phyloP scores from a whole-genome alignment of 2,888 invertebrate species.

The Folsomia manolachei region DNA sequence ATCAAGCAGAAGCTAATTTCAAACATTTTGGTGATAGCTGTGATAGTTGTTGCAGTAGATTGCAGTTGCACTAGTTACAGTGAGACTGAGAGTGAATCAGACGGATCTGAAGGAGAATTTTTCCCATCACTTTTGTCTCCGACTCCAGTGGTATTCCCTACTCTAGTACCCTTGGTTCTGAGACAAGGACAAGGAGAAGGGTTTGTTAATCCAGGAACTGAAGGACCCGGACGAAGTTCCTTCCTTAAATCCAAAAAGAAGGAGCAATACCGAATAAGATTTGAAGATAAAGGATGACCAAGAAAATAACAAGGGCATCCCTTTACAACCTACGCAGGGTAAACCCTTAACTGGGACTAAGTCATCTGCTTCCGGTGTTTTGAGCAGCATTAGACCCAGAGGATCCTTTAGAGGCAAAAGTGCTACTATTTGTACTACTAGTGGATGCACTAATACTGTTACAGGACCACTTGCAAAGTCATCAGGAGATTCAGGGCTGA shows the following conservation, averaged over 20 bases:
- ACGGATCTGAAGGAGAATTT: neutral
- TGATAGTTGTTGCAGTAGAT: neutral
- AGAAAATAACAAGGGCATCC: too few relatives aligned
- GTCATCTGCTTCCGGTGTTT: neutral
- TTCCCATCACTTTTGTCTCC: neutral
- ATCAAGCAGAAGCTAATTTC: neutral
- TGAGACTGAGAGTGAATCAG: neutral
- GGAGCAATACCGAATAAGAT: neutral
- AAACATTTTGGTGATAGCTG: neutral
- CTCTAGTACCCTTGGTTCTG: too few relatives aligned
- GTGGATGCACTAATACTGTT: neutral
- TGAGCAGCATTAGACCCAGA: neutral
- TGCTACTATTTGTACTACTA: too few relatives aligned
- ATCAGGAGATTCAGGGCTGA: neutral
- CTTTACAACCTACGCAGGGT: too few relatives aligned
- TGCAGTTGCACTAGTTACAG: neutral
- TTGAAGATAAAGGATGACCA: neutral
- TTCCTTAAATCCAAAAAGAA: neutral
- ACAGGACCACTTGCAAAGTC: neutral
- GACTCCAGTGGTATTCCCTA: too few relatives aligned
- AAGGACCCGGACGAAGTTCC: neutral
- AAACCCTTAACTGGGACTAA: neutral
- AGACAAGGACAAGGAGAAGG: neutral
- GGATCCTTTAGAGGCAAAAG: too few relatives aligned
- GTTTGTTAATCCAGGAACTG: neutral